Percentiles rank a stretch among this genome's conserved stretches.
Evolutionary conservation across 1,140 invertebrate genomes (phyloP).

Genomic region (Pseudoatta argentina): DNA sequence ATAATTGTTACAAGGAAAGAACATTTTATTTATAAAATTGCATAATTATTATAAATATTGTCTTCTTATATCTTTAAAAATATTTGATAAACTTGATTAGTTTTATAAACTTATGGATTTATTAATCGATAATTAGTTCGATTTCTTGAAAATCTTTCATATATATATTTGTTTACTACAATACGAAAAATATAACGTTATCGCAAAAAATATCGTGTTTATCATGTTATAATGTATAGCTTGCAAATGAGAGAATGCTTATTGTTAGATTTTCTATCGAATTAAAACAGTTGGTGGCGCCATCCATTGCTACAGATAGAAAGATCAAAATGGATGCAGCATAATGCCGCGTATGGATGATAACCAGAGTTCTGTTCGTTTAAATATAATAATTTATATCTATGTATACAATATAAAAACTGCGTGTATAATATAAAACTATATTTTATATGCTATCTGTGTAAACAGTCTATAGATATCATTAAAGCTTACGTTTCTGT

Average conservation of each 20-base stretch:
- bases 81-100: not conserved
- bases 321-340: constrained; percentile 50
- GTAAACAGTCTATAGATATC: too few species aligned
- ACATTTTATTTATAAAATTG: not conserved
- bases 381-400: too few species aligned
- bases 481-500: too few species aligned
- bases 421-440: too few species aligned
- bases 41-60: not conserved
- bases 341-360: not conserved
- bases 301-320: constrained; percentile 46
- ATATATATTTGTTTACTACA: not conserved
- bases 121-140: not conserved
- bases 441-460: too few species aligned
- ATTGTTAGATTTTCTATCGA: not conserved
- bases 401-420: too few species aligned
- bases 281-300: constrained; percentile 58
- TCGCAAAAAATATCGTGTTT: not conserved
- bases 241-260: not conserved
- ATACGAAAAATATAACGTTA: not conserved
- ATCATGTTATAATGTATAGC: not conserved
- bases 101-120: not conserved
- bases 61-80: not conserved
- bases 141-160: not conserved
- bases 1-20: not conserved
- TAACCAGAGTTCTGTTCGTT: too few species aligned